These are phyloP conservation scores for Ptiloglossa arizonensis DNA, from an alignment of 1,140 invertebrate species.

Conservation along the genomic window DNA sequence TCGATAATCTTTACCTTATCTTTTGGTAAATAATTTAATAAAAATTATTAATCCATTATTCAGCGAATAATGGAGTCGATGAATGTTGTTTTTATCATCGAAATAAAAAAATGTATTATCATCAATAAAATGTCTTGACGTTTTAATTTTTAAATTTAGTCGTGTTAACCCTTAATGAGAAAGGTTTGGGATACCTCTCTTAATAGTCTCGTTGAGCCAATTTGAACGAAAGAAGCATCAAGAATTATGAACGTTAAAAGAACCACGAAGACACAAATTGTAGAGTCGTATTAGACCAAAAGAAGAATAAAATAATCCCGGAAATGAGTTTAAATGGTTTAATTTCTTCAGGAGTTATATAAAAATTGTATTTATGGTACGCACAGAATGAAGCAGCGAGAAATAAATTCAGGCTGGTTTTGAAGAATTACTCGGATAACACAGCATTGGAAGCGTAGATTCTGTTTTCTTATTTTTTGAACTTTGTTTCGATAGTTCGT, in stretches of 20 bases:
- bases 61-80: neutral
- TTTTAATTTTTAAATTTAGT: neutral
- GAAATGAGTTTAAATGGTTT: conserved; percentile 22
- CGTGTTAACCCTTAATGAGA: conserved; percentile 14
- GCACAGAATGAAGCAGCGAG: neutral
- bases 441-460: too few species aligned
- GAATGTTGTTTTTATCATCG: neutral
- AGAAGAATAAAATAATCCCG: conserved; percentile 1
- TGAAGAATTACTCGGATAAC: too few species aligned
- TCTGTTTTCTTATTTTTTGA: too few species aligned
- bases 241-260: conserved; percentile 14
- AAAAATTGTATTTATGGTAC: neutral
- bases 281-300: neutral
- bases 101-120: neutral
- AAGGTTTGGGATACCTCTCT: conserved; percentile 15
- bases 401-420: neutral
- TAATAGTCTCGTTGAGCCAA: conserved; percentile 39
- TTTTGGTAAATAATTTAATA: too few species aligned
- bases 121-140: neutral
- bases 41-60: too few species aligned
- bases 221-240: conserved; percentile 18
- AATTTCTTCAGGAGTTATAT: neutral
- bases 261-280: conserved; percentile 3
- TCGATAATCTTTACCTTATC: too few species aligned
- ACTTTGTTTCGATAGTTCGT: too few species aligned